Evolutionary conservation across 2,113 vertebrate species (phyloP).

Genomic region (Steatornis caripensis): DNA sequence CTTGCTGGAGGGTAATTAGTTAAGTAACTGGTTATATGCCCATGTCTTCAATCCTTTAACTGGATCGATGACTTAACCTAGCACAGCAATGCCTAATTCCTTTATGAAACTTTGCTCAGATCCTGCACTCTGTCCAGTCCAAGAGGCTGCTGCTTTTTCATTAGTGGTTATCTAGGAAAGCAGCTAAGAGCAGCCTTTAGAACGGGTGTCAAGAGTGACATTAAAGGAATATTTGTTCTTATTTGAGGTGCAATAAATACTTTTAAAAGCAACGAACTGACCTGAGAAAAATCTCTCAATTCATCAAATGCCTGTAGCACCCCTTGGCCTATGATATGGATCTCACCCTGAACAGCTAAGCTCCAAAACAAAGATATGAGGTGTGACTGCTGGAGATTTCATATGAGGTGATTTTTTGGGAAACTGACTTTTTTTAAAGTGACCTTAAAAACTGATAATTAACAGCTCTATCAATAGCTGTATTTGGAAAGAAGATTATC

Average conservation of each 20-base stretch:
- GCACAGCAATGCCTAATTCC: conserved; percentile 18
- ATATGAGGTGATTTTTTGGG: not conserved
- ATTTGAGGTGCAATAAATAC: not conserved
- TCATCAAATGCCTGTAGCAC: not conserved
- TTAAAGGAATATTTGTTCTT: not conserved
- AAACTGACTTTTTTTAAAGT: not conserved
- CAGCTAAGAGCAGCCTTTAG: not conserved
- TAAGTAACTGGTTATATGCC: conserved; percentile 6
- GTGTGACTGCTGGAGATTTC: not conserved
- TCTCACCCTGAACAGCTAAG: not conserved
- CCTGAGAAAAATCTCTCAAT: not conserved
- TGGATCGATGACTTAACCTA: conserved; percentile 18
- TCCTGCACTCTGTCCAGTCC: not conserved
- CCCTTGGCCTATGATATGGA: not conserved
- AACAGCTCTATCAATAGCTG: not conserved
- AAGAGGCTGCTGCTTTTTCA: not conserved
- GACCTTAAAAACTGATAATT: not conserved
- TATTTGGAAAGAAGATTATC: not conserved
- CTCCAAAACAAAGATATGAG: not conserved
- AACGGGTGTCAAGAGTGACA: not conserved
- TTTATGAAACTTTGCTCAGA: conserved; percentile 7
- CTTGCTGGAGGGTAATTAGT: not conserved
- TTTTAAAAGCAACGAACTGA: not conserved
- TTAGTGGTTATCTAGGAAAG: not conserved
- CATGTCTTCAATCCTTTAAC: conserved; percentile 29